phyloP scores from a whole-genome alignment of 2,888 invertebrate genomes.

The Volucella inflata region DNA sequence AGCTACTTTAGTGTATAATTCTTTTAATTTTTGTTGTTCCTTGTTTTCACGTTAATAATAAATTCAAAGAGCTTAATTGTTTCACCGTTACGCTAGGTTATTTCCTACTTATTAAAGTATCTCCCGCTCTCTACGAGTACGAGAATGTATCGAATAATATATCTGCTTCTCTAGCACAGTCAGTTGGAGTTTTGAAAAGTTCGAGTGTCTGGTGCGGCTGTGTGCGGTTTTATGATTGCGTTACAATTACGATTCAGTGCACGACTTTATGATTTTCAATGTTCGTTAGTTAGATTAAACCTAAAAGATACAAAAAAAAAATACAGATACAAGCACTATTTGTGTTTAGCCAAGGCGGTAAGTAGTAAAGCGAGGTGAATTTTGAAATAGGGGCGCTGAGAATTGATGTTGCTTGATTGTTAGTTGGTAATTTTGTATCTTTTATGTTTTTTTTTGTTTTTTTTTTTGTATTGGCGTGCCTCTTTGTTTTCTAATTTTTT shows the following conservation, averaged over 20 bases:
- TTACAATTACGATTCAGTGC: constrained; percentile 75
- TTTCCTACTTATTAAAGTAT: constrained; percentile 67
- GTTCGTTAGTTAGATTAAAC: constrained; percentile 38
- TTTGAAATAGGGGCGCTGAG: constrained; percentile 61
- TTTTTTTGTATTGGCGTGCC: constrained; percentile 16
- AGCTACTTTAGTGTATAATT: constrained; percentile 1
- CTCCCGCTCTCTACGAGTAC: constrained; percentile 16
- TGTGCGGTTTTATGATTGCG: constrained; percentile 69
- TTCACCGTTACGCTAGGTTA: constrained; percentile 74
- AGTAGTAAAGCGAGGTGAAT: constrained; percentile 1
- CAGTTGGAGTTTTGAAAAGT: not conserved
- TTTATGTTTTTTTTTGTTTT: not conserved
- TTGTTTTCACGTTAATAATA: constrained; percentile 43
- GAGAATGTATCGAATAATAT: not conserved
- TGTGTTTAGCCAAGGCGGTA: constrained; percentile 12
- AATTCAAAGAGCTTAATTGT: constrained; percentile 73
- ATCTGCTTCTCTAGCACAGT: constrained; percentile 27
- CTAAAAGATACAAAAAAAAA: constrained; percentile 9
- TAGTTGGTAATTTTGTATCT: constrained; percentile 33
- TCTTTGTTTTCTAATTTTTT: not conserved
- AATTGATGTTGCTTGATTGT: constrained; percentile 65
- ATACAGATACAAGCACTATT: constrained; percentile 11
- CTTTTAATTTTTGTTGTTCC: not conserved
- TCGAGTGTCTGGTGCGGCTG: constrained; percentile 5
- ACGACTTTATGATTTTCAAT: constrained; percentile 74